Evolutionary conservation across 2,888 invertebrate genomes (phyloP), one percentile per base, ranked within the genome.

Genomic region (Ecliptopera silaceata): DNA sequence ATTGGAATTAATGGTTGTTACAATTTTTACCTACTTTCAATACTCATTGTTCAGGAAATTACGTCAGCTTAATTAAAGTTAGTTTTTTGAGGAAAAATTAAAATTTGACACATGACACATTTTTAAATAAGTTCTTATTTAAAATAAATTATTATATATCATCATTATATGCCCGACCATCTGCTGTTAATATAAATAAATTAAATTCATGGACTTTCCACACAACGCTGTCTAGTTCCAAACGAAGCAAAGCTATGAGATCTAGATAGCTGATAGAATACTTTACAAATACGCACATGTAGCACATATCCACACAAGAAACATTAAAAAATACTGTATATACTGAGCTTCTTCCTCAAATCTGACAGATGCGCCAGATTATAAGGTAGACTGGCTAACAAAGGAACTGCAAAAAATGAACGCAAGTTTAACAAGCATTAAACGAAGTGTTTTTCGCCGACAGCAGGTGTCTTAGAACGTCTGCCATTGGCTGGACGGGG

Each of bases 391-490:
- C 58, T 61, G 64, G 48, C 42, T 51, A 61, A 65, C 63, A 66
- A 65, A 63, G 55, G 63, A 55, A 56, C 56, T 51, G 53, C 56
- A 64, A 63, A 65, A 65, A 66, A 63, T 57, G 61, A 61, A 58
- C 54, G 54, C 61, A 57, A 64, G 59, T 61, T 61, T 61, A 64
- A 65, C 60, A 59, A 56, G 64, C 60, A 64, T 63, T 64, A 64
- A 56, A 55, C 43, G 57, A 62, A 61, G 45, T 61, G 56, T 64
- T 69, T 65, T 64, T 65, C 61, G 48, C 48, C 54, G 59, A 61
- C 58, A 57, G 73, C 76, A 75, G 76, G 74, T 77, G 76, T 65
- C 57, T 50, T 49, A 38, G 59, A 53, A 44, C 18, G 58, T 51
- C 57, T 62, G 66, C 64, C 59, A 72, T 77, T 77, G 70, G 74